phyloP scores from a whole-genome alignment of 2,113 vertebrate species.

The Beaufortia kweichowensis region DNA sequence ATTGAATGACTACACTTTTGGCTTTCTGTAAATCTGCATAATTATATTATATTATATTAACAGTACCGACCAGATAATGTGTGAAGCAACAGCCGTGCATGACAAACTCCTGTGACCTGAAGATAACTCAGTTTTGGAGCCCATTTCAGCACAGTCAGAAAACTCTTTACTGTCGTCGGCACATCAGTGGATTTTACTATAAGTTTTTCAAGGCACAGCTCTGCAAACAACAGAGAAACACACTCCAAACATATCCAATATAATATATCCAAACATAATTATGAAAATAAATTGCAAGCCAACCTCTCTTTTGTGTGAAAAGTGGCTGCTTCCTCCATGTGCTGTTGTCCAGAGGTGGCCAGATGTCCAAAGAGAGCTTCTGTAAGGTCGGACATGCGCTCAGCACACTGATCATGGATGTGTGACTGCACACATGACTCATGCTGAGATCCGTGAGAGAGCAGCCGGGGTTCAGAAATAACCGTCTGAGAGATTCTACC shows the following conservation, averaged over 20 bases:
- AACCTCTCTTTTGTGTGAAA: conserved; percentile 1
- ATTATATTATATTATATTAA: too few species aligned
- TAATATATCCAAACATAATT: too few species aligned
- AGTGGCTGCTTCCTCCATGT: too few species aligned
- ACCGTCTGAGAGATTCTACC: conserved; percentile 46
- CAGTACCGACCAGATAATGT: conserved; percentile 79
- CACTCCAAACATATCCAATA: not conserved
- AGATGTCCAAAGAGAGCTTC: conserved; percentile 46
- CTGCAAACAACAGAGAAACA: conserved; percentile 59
- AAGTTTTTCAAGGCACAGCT: conserved; percentile 77
- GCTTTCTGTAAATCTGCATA: too few species aligned
- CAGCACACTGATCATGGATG: conserved; percentile 33
- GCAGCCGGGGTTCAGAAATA: conserved; percentile 48
- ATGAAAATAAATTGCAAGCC: not conserved
- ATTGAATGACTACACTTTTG: too few species aligned
- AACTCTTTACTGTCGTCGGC: conserved; percentile 64
- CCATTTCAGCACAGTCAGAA: conserved; percentile 73
- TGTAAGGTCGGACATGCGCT: conserved; percentile 37
- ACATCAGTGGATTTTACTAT: conserved; percentile 78
- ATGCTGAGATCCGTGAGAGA: conserved; percentile 47
- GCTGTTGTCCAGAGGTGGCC: conserved; percentile 13
- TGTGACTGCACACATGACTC: conserved; percentile 26
- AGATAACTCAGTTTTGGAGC: conserved; percentile 75
- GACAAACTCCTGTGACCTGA: conserved; percentile 76
- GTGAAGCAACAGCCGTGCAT: conserved; percentile 69